Conservation (phyloP, 64 coral and sea anemone species). For the Astreopora myriophthalma region DNA sequence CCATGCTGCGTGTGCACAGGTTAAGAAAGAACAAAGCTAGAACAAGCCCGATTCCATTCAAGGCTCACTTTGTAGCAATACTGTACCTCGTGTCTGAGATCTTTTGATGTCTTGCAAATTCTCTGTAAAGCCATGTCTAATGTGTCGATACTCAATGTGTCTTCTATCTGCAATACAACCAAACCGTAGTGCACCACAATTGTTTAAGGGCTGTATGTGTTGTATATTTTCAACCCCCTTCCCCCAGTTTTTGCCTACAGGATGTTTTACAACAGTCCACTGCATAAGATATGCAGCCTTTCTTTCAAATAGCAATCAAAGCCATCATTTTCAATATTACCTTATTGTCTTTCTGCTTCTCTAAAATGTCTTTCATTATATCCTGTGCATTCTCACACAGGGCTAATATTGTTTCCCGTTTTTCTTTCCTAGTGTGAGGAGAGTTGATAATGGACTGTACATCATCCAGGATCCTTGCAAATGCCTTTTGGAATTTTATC, state of each 20-base stretch:
- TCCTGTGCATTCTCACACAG: slow-evolving; percentile 98
- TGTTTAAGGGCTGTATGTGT: no score
- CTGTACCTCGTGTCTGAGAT: slow-evolving; percentile 88
- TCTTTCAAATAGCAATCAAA: no score
- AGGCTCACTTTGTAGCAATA: background rate
- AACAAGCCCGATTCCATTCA: no score
- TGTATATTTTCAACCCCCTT: no score
- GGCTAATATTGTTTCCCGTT: slow-evolving; percentile 91
- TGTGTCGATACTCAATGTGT: slow-evolving; percentile 59
- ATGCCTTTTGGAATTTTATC: slow-evolving; percentile 84
- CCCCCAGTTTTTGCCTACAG: no score
- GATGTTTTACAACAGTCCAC: no score
- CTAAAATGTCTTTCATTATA: slow-evolving; percentile 95
- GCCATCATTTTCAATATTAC: slow-evolving; percentile 29
- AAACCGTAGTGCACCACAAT: no score
- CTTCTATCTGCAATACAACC: slow-evolving; percentile 34
- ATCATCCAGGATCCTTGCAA: slow-evolving; percentile 83
- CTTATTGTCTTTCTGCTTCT: slow-evolving; percentile 87
- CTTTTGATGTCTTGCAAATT: slow-evolving; percentile 88
- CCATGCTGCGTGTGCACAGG: no score
- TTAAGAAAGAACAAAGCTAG: no score
- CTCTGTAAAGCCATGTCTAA: slow-evolving; percentile 93
- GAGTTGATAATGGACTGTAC: slow-evolving; percentile 83
- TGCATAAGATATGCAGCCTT: no score
- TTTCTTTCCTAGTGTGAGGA: slow-evolving; percentile 92